Evolutionary conservation across 1,140 invertebrate species (phyloP), one percentile per base, ranked within the genome.

Genomic region (Scaptomyza graminum): DNA sequence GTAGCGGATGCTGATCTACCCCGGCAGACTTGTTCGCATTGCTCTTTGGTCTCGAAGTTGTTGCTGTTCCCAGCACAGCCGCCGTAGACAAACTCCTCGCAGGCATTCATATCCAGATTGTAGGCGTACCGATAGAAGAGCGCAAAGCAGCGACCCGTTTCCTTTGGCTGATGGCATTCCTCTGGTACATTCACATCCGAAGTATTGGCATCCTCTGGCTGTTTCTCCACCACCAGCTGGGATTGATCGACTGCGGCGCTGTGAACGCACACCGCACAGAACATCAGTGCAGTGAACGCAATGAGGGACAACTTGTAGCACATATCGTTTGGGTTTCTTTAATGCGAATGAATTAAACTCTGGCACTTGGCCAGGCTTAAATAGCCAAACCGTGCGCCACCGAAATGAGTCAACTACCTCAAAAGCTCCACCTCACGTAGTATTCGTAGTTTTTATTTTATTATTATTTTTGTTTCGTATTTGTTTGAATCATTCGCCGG

Each of bases 21-120:
- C 56, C 90, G 93, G 89, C 96, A 97, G 43, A 93, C 92, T 57
- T 94, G 93, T 68, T 96, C 94, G 92, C 97, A 98, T 76, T 95
- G 94, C 18, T 96, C 94, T 39, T 94, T 92, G 16, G 94, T 94
- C 55, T 94, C 93, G 92, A 98, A 98, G 89, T 97, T 97, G 92
- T 99, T 99, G 25, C 93, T 93, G 91, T 98, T 98, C 8, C 95
- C 96, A 74, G 96, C 96, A 90, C 97, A 99, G 3, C 97, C 97
- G 6, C 96, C 96, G 90, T 96, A 99, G 18, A 92, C 93, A 91
- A 98, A 98, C 55, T 94, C 92, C 83, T 95, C 94, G 90, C 97
- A 98, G 3, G 91, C 91, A 55, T 93, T 92, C 25, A 93, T 91
- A 56, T 94, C 93, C 80, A 95, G 93, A 88, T 98, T 95, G 92